Conservation (phyloP, 1,140 invertebrate species). For the Hyposmocoma kahamanoa region DNA sequence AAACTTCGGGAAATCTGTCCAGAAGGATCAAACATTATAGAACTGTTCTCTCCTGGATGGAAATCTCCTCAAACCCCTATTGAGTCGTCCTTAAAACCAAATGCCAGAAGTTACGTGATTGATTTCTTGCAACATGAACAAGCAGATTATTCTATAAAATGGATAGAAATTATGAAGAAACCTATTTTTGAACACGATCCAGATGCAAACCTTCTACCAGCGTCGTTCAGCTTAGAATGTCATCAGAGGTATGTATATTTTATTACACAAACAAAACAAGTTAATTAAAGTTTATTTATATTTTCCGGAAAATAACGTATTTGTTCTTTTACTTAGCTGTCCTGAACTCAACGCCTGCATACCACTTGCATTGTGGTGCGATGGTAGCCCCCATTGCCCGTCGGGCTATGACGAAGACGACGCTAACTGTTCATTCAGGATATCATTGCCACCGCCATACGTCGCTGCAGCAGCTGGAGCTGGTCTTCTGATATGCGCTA, state of each 20-base stretch:
- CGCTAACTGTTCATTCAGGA: constrained; percentile 82
- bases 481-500: constrained; percentile 77
- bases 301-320: constrained; percentile 9
- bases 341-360: constrained; percentile 93
- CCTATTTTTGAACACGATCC: constrained; percentile 72
- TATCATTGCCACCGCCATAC: constrained; percentile 79
- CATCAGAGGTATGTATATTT: constrained; percentile 77
- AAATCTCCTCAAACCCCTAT: constrained; percentile 70
- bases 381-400: constrained; percentile 88
- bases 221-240: constrained; percentile 78
- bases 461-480: constrained; percentile 77
- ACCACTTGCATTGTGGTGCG: constrained; percentile 88
- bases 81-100: constrained; percentile 71
- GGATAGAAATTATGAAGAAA: constrained; percentile 86
- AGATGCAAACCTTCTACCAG: constrained; percentile 74
- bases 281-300: constrained; percentile 1
- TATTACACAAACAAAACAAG: constrained; percentile 9
- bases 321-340: constrained; percentile 73
- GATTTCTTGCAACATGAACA: constrained; percentile 82
- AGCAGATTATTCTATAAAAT: constrained; percentile 81
- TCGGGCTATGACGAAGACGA: constrained; percentile 88
- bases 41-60: constrained; percentile 86
- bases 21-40: constrained; percentile 71
- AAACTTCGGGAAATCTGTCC: constrained; percentile 81
- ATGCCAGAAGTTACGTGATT: constrained; percentile 80